A percentile compares a stretch with the other conserved stretches of the same genome.
Evolutionary conservation across 2,113 vertebrate genomes (phyloP).

Genomic region (Etia nguti): DNA sequence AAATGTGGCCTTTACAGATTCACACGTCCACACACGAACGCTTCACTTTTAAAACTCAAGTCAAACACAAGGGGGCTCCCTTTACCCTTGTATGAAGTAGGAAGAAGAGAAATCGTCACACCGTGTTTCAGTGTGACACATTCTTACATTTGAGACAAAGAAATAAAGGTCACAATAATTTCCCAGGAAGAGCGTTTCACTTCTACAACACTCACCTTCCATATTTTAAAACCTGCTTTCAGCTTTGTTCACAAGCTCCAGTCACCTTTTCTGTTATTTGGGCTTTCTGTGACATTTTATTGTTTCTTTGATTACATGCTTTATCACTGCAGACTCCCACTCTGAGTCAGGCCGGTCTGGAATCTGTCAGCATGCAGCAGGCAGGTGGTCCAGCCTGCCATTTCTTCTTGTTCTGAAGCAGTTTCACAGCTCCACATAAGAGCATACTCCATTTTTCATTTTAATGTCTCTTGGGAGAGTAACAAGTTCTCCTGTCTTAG

Average conservation of each 20-base stretch:
- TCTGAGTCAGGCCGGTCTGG: not conserved
- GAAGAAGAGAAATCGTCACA: not conserved
- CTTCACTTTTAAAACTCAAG: not conserved
- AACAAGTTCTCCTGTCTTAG: not conserved
- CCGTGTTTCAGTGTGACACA: not conserved
- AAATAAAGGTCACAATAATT: conserved; percentile 7
- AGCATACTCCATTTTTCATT: not conserved
- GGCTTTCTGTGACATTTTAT: not conserved
- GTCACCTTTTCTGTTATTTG: not conserved
- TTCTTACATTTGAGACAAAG: not conserved
- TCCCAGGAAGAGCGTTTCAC: not conserved
- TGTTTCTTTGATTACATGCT: not conserved
- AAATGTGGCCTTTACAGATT: not conserved
- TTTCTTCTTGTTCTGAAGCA: not conserved
- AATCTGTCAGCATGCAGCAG: not conserved
- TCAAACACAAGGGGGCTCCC: conserved; percentile 53
- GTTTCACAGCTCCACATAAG: not conserved
- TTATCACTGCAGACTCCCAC: not conserved
- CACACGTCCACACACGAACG: not conserved
- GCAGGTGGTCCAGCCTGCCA: not conserved
- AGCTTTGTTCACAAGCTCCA: not conserved
- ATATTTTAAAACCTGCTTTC: not conserved
- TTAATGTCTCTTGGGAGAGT: not conserved
- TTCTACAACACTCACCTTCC: not conserved
- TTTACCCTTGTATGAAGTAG: conserved; percentile 22